These are phyloP conservation scores for Halisarca cf. caerulea DNA, from an alignment of 37 sponge, comb jelly and placozoan species.

Conservation along the genomic window DNA sequence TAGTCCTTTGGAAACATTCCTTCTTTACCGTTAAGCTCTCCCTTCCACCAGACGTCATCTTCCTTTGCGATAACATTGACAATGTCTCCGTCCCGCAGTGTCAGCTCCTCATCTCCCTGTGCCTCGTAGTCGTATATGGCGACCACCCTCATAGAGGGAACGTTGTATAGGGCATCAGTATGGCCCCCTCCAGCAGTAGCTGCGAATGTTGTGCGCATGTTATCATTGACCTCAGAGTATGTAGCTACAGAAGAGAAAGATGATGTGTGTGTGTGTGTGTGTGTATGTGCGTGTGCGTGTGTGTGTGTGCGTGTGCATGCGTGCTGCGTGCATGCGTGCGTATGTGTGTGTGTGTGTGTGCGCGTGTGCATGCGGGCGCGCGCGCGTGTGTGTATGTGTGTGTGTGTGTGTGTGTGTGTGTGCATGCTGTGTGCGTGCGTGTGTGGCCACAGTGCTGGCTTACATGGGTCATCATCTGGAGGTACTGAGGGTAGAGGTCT, in stretches of 20 bases:
- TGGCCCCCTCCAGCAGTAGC: not conserved
- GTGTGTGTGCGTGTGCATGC: not conserved
- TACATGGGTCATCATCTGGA: not conserved
- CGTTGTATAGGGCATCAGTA: slow-evolving; percentile 22
- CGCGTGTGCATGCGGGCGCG: not conserved
- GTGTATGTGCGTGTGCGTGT: no score
- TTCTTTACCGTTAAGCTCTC: slow-evolving; percentile 51
- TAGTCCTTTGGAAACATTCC: slow-evolving; percentile 48
- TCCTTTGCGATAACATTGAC: slow-evolving; percentile 71
- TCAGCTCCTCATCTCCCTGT: slow-evolving; percentile 85
- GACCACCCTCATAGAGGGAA: slow-evolving; percentile 44
- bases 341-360: not conserved
- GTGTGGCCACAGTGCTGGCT: not conserved
- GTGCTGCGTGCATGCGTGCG: not conserved
- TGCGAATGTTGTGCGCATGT: not conserved
- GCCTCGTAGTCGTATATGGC: slow-evolving; percentile 82
- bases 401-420: no score
- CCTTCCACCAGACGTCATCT: slow-evolving; percentile 90
- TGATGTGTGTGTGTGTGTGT: not conserved
- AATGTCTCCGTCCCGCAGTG: slow-evolving; percentile 77
- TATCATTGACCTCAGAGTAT: slow-evolving; percentile 25
- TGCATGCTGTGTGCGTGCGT: no score
- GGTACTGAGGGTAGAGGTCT: slow-evolving; percentile 34
- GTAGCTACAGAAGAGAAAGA: not conserved
- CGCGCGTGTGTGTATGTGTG: not conserved